Evolutionary conservation across 2,888 invertebrate genomes (phyloP).

Genomic region (Norana najaformis): DNA sequence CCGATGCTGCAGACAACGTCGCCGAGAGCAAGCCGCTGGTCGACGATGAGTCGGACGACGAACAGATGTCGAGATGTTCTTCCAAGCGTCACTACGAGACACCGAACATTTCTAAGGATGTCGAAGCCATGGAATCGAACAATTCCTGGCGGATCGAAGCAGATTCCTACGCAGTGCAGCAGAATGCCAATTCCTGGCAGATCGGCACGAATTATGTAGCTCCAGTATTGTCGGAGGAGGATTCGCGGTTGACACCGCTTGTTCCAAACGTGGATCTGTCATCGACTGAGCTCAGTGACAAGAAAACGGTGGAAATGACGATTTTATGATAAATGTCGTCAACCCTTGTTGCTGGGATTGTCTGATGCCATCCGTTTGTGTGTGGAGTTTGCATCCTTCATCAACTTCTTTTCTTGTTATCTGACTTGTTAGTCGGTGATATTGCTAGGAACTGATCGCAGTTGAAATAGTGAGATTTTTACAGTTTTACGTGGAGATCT

Average conservation of each 20-base stretch:
- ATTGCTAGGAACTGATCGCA: not conserved
- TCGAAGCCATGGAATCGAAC: not conserved
- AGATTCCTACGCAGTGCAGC: too few relatives aligned
- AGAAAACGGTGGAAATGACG: not conserved
- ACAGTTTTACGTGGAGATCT: not conserved
- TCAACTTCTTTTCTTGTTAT: too few relatives aligned
- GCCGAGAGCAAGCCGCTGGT: not conserved
- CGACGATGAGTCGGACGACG: not conserved
- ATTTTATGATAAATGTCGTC: not conserved
- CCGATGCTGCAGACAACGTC: not conserved
- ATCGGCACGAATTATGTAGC: not conserved
- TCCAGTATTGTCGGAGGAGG: not conserved
- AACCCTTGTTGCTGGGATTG: not conserved
- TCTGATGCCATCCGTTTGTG: not conserved
- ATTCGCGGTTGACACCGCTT: not conserved
- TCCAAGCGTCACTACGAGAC: not conserved
- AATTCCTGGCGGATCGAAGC: not conserved
- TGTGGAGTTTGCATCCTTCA: too few relatives aligned
- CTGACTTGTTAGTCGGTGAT: not conserved
- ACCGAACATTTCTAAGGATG: not conserved
- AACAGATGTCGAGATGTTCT: not conserved
- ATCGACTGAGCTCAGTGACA: not conserved
- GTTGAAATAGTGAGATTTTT: not conserved
- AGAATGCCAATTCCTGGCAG: too few relatives aligned
- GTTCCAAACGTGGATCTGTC: not conserved